Percentiles rank a stretch among this genome's conserved stretches.
Conservation (phyloP, 2,888 invertebrate species). For the Yponomeuta cagnagella region DNA sequence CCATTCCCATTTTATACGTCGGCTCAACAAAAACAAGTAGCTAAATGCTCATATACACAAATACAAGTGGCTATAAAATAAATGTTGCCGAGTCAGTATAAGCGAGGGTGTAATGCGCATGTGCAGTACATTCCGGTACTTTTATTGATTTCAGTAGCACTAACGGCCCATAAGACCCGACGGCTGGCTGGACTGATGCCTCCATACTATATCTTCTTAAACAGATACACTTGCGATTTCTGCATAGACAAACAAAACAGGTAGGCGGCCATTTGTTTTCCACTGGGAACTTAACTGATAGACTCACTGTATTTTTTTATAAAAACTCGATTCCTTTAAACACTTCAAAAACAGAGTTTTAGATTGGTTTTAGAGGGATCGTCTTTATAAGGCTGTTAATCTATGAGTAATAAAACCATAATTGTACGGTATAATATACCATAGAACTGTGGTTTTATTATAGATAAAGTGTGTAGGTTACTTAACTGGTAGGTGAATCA, state of each 20-base stretch:
- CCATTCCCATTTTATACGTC: constrained; percentile 52
- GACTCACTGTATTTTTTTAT: too few relatives aligned
- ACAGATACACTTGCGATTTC: background rate
- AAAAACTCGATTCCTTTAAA: too few relatives aligned
- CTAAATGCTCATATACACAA: constrained; percentile 70
- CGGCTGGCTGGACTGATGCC: constrained; percentile 63
- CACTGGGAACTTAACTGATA: too few relatives aligned
- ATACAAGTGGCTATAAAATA: constrained; percentile 74
- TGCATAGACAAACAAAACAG: background rate
- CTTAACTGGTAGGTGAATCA: too few relatives aligned
- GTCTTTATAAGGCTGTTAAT: too few relatives aligned
- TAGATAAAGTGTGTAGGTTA: too few relatives aligned
- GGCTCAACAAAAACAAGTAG: constrained; percentile 64
- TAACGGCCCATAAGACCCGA: constrained; percentile 76
- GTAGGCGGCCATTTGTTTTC: too few relatives aligned
- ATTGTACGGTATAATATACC: too few relatives aligned
- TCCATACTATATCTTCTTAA: constrained; percentile 35
- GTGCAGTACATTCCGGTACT: constrained; percentile 77
- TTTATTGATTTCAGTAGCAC: constrained; percentile 84
- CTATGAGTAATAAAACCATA: too few relatives aligned
- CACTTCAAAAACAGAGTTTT: too few relatives aligned
- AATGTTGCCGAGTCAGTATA: constrained; percentile 72
- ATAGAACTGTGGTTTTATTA: too few relatives aligned
- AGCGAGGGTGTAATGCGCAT: constrained; percentile 62
- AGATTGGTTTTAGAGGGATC: too few relatives aligned